Percentiles rank a stretch among this genome's conserved stretches.
These are phyloP conservation scores for Diploscapter pachys DNA, from an alignment of 1,140 invertebrate genomes.

Conservation along the genomic window DNA sequence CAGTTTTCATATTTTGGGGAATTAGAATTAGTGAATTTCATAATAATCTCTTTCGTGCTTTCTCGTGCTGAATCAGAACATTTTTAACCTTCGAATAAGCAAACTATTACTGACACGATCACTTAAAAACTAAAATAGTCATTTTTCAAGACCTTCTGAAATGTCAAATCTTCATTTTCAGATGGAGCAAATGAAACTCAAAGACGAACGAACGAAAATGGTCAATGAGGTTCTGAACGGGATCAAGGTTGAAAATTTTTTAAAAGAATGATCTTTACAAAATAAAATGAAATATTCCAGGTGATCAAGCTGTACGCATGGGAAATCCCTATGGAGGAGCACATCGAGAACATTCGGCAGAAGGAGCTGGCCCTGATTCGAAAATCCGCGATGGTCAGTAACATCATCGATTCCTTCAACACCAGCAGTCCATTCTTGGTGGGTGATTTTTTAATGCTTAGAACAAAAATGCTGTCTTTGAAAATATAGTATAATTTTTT, in stretches of 20 bases:
- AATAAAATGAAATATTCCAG: constrained; percentile 48
- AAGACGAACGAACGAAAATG: constrained; percentile 66
- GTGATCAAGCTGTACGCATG: constrained; percentile 86
- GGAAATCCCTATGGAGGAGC: constrained; percentile 74
- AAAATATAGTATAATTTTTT: too few relatives aligned
- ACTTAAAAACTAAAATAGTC: too few relatives aligned
- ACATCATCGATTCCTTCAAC: constrained; percentile 41
- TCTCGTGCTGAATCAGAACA: too few relatives aligned
- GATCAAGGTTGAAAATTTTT: constrained; percentile 62
- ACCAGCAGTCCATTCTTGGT: constrained; percentile 43
- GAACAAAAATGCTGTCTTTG: too few relatives aligned
- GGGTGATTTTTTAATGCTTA: constrained; percentile 2
- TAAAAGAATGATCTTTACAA: too few relatives aligned
- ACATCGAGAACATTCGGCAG: constrained; percentile 58
- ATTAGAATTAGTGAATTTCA: constrained; percentile 54
- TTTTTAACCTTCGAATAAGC: too few relatives aligned
- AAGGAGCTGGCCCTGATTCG: constrained; percentile 41
- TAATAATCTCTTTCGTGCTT: too few relatives aligned
- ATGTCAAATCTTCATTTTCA: constrained; percentile 43
- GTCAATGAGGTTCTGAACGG: constrained; percentile 66
- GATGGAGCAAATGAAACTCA: constrained; percentile 62
- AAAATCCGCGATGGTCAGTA: constrained; percentile 40
- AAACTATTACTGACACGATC: too few relatives aligned
- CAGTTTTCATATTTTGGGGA: not conserved
- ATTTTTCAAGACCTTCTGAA: too few relatives aligned